Base-by-base conservation (phyloP, 2,113 vertebrate genomes). In the Ptilorrhoa leucosticta region DNA sequence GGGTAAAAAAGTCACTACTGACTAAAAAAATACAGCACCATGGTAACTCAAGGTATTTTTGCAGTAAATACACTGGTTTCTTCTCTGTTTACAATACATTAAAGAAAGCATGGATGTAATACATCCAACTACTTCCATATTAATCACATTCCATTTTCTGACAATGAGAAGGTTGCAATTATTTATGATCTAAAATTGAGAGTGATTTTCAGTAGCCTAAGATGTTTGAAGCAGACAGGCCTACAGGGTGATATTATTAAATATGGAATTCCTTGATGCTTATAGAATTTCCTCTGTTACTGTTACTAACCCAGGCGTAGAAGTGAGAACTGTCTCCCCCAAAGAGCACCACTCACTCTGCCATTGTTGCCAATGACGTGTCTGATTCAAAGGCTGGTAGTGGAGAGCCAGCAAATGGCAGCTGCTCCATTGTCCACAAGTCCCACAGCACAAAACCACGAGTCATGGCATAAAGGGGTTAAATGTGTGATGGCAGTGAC, bases 341-440 rank as follows among this genome's bases (percentile, higher is more conserved):
- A 20, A 33, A 57, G 57, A 87, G 61, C 66, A 30, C 19, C 60
- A 3, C 61, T 56, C 54, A 23, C 44, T 7, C 72, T 61, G 51
- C 56, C 33, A 11, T 40, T 75, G 15, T 12, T 64, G 42, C 53
- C 85, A 30, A 1, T 8, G 30, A 44, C 0, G 0, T 18, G 61
- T 48, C 39, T 28, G 44, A 83, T 17, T 45, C 78, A 54, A 37
- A 66, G 47, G 39, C 66, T 12, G 5, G 66, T 4, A 95, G 89
- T 16, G n/a, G 33, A 70, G 78, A 79, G 61, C 35, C 87, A 89
- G 68, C 87, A 39, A 70, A 61, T 40, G 58, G 76, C 92, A 95
- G 90, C 82, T 89, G 90, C 83, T 91, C 87, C 68, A 58, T 48
- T 93, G 90, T 83, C 33, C 76, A 30, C 15, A 2, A 11, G 10